Conservation (phyloP, 37 sponge, comb jelly and placozoan species). For the Aplysina aerophoba region DNA sequence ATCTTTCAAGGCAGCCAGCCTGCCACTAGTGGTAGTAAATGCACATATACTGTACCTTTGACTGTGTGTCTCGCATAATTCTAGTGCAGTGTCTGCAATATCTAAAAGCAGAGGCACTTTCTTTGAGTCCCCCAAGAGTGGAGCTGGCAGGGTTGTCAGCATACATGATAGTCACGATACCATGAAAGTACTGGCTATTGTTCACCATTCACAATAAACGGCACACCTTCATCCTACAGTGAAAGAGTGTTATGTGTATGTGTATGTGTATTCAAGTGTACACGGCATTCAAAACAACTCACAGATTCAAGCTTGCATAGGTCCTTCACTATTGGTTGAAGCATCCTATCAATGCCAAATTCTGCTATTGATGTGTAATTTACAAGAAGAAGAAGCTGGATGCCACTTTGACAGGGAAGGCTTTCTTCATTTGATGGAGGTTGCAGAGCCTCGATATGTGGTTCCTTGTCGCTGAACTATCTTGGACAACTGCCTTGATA, state of each 20-base stretch:
- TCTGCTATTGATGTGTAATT: background rate
- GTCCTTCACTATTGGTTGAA: constrained; percentile 46
- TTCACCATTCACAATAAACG: constrained; percentile 24
- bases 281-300: background rate
- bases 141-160: constrained; percentile 44
- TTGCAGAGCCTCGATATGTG: background rate
- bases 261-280: background rate
- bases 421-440: too few relatives aligned
- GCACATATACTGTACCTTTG: constrained; percentile 2
- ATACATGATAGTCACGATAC: constrained; percentile 26
- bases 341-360: constrained; percentile 39
- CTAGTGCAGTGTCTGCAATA: constrained; percentile 38
- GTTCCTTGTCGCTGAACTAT: constrained; percentile 23
- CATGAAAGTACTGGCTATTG: background rate
- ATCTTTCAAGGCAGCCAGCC: background rate
- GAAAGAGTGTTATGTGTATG: background rate
- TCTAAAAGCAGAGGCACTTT: constrained; percentile 19
- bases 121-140: constrained; percentile 41
- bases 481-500: constrained; percentile 19
- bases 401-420: too few relatives aligned
- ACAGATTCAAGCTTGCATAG: constrained; percentile 37
- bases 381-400: constrained; percentile 19
- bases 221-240: constrained; percentile 26
- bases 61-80: constrained; percentile 1
- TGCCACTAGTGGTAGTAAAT: background rate